Base-by-base conservation (phyloP, 2,888 invertebrate genomes). In the Microctonus aethiopoides region DNA sequence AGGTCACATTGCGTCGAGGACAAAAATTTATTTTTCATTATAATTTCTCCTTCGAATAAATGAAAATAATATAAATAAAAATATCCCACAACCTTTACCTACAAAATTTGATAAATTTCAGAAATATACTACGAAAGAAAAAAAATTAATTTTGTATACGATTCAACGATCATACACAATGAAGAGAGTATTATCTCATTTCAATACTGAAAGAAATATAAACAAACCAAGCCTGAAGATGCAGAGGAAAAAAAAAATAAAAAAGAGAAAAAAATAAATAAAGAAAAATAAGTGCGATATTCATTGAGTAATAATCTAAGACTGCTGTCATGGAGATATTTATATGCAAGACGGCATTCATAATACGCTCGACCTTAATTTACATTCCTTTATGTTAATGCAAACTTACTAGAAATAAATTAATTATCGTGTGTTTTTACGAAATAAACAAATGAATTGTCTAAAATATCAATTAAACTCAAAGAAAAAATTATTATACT, bases 261-360 rank as follows among this genome's bases (percentile, higher is more conserved):
- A 16, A 56, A 26, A 10, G 24, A 66, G 39, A 20, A 26, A 16
- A 32, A 51, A 16, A 63, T 41, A n/a, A n/a, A 20, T 1, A 32
- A 46, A 34, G 16, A 13, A 24, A 34, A 29, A 7, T n/a, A 36
- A 52, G 26, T 22, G 34, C 11, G 34, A 20, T 67, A 39, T 56
- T 22, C 52, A 39, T 67, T 67, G 61, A 60, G 67, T 61, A 61
- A 67, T 36, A 46, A 51, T 65, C 39, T 39, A 32, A n/a, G 39
- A 29, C 54, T 65, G 46, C 59, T 52, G 65, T 65, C 65, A 67
- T 67, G 67, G 56, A 52, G 60, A 67, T 67, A 67, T 60, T 67
- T 60, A 60, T 67, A 61, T 60, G n/a, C 39, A 29, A 56, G 56
- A 62, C 26, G 26, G 26, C 65, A 36, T 65, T 65, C 39, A 56